A percentile compares a stretch with the other conserved stretches of the same genome.
Evolutionary conservation across 2,113 vertebrate genomes (phyloP).

Genomic region (Phoxinus phoxinus): DNA sequence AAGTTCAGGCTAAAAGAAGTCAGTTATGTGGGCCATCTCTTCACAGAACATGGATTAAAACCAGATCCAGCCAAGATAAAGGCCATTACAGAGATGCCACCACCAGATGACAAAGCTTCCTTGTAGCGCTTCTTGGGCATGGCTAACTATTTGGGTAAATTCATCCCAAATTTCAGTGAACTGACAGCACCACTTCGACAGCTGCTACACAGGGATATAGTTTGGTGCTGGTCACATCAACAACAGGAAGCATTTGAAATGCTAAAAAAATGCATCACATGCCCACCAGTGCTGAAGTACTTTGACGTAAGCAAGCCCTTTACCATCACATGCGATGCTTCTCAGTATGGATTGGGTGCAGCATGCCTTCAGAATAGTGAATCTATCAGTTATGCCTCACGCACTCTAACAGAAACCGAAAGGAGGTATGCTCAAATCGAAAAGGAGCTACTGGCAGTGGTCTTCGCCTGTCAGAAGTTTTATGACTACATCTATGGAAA

Average conservation of each 20-base stretch:
- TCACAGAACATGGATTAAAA: conserved; percentile 63
- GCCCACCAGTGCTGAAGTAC: too few relatives aligned
- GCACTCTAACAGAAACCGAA: too few relatives aligned
- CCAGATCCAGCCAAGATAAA: conserved; percentile 58
- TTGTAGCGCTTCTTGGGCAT: conserved; percentile 38
- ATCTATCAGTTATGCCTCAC: too few relatives aligned
- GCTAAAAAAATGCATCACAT: too few relatives aligned
- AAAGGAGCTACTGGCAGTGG: too few relatives aligned
- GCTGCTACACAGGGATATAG: background rate
- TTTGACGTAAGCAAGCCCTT: too few relatives aligned
- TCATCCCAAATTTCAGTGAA: background rate
- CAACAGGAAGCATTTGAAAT: background rate
- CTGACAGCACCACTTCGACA: background rate
- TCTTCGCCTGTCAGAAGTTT: too few relatives aligned
- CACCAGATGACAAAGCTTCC: fast-evolving
- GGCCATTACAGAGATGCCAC: conserved; percentile 18
- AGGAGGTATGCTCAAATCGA: too few relatives aligned
- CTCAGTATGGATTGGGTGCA: too few relatives aligned
- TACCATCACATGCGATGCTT: too few relatives aligned
- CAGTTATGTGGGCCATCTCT: conserved; percentile 35
- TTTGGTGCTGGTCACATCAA: background rate
- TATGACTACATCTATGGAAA: too few relatives aligned
- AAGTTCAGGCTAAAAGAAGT: background rate
- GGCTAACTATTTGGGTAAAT: conserved; percentile 10
- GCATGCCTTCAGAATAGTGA: too few relatives aligned